Evolutionary conservation across 2,113 vertebrate species (phyloP), one percentile per base, ranked within the genome.

Genomic region (Cheilinus undulatus): DNA sequence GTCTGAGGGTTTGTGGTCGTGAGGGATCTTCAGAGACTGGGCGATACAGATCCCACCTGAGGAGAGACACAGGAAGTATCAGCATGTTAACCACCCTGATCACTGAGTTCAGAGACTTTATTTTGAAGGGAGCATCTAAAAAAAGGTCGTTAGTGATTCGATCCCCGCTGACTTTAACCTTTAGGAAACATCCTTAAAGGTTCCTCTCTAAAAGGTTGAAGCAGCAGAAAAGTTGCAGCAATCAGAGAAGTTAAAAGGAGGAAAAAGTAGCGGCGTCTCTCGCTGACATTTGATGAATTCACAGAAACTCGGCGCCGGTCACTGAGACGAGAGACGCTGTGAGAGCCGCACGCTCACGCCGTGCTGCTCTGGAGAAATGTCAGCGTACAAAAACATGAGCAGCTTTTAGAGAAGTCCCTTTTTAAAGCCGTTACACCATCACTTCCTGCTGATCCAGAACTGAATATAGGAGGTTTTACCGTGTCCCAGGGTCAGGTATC

Each of bases 1-100:
- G 92, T 98, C 93, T 24, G 90, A 92, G 57, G 93, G 93, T 92
- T 93, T 96, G 88, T 92, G 95, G 36, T 98, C 95, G 45, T 96
- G 95, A 26, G 97, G 95, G 68, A 99, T 97, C 93, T 96, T 97
- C 94, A 97, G 91, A 0, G 97, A 98, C 93, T 98, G 97, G 60
- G 97, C 97, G 34, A 99, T 98, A 88, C 97, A 99, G 91, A 98
- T 95, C 66, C 96, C 96, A 84, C 96, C 97, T 99, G 92, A 58
- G 68, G 62, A 80, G 5, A 77, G 12, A 73, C 27, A 43, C 14
- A 15, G 17, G 5, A 19, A 43, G 4, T 6, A 5, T n/a, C 40
- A 7, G 26, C 15, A 36, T 12, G 7, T 2, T 3, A n/a, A 12
- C 1, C 22, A 6, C 3, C 0, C 1, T 2, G 2, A 19, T 4